A percentile compares a stretch with the other conserved stretches of the same genome.
Conservation (phyloP, 2,888 invertebrate genomes). For the Antheraea assamensis region DNA sequence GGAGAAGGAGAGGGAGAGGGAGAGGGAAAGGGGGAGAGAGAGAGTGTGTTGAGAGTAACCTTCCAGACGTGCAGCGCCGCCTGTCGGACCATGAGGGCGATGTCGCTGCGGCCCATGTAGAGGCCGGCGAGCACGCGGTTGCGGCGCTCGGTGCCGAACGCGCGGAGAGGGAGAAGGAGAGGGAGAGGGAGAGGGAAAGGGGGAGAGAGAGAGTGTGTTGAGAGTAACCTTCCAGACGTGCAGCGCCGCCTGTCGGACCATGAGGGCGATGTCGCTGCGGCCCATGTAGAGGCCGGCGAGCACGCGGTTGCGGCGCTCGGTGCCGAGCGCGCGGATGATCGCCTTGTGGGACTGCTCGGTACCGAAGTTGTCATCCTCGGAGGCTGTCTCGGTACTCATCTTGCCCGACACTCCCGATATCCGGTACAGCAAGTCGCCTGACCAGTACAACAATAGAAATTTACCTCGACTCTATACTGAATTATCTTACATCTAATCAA, state of each 20-base stretch:
- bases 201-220: background rate
- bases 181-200: background rate
- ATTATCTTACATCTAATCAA: no score
- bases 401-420: conserved; percentile 99
- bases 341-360: conserved; percentile 97
- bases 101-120: conserved; percentile 98
- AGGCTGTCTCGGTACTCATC: conserved; percentile 99
- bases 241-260: conserved; percentile 98
- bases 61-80: conserved; percentile 99
- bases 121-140: conserved; percentile 96
- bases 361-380: conserved; percentile 99
- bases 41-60: conserved; percentile 40
- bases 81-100: conserved; percentile 97
- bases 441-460: background rate
- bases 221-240: conserved; percentile 96
- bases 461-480: no score
- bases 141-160: conserved; percentile 93
- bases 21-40: background rate
- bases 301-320: conserved; percentile 95
- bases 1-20: background rate
- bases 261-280: conserved; percentile 96
- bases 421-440: conserved; percentile 92
- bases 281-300: conserved; percentile 98
- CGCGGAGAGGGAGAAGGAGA: no score
- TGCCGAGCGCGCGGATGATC: conserved; percentile 93